These are phyloP conservation scores for Clarias magur DNA, from an alignment of 2,113 vertebrate genomes.

Conservation along the genomic window DNA sequence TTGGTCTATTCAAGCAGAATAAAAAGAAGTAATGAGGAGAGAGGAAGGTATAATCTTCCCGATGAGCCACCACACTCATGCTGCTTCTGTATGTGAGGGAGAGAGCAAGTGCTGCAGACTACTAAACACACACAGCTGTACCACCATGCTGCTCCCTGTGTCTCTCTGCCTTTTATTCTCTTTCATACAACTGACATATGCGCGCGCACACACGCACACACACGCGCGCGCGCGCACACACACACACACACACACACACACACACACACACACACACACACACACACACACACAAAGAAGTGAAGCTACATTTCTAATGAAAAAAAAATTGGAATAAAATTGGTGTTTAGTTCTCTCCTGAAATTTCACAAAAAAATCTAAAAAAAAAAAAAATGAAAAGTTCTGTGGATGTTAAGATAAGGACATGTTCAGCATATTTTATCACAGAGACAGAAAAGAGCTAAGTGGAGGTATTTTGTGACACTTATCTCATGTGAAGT, in stretches of 20 bases:
- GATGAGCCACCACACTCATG: constrained; percentile 32
- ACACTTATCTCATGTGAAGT: constrained; percentile 32
- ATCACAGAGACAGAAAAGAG: constrained; percentile 23
- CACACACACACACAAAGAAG: constrained; percentile 32
- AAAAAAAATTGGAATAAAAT: constrained; percentile 32
- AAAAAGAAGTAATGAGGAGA: constrained; percentile 50
- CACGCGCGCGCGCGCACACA: constrained; percentile 16
- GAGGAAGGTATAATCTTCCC: constrained; percentile 47
- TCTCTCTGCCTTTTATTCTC: constrained; percentile 13
- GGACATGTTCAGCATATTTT: constrained; percentile 23
- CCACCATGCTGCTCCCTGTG: constrained; percentile 26
- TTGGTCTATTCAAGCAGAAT: constrained; percentile 50
- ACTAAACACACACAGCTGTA: constrained; percentile 47
- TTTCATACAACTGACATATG: background rate
- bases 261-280: constrained; percentile 49
- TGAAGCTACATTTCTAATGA: background rate
- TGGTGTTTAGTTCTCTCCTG: background rate
- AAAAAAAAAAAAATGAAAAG: background rate
- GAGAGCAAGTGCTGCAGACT: constrained; percentile 25
- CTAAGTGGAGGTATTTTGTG: constrained; percentile 32
- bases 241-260: constrained; percentile 41
- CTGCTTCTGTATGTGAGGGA: constrained; percentile 34
- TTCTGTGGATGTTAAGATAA: constrained; percentile 19
- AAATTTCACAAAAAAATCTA: constrained; percentile 8
- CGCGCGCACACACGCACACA: background rate